These are phyloP conservation scores for Dasypogon diadema DNA, from an alignment of 2,888 invertebrate species.

Conservation along the genomic window DNA sequence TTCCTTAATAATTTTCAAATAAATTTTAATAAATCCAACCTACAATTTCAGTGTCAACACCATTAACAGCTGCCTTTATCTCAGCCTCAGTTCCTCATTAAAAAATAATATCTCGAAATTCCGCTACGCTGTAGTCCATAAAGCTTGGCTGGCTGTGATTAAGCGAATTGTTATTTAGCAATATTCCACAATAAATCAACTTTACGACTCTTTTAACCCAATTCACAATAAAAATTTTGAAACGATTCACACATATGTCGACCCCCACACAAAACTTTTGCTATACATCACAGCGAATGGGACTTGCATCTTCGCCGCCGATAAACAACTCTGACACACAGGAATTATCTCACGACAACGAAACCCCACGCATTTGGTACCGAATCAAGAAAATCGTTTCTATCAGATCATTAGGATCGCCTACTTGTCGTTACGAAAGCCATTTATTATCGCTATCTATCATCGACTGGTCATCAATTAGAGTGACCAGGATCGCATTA, in stretches of 20 bases:
- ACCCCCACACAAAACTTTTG: conserved; percentile 39
- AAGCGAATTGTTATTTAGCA: conserved; percentile 45
- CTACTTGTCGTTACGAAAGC: conserved; percentile 54
- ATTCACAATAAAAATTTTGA: conserved; percentile 33
- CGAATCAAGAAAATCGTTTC: conserved; percentile 37
- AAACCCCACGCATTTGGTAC: conserved; percentile 35
- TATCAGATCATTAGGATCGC: conserved; percentile 53
- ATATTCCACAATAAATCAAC: conserved; percentile 43
- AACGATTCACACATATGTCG: conserved; percentile 24
- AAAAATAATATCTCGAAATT: conserved; percentile 26
- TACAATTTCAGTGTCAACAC: conserved; percentile 34
- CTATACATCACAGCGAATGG: background rate
- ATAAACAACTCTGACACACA: background rate
- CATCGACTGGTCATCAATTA: conserved; percentile 50
- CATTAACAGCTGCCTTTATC: conserved; percentile 28
- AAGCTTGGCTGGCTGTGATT: conserved; percentile 16
- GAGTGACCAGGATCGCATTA: conserved; percentile 28
- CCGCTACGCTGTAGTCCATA: conserved; percentile 26
- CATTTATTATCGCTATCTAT: conserved; percentile 52
- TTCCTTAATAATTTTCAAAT: conserved; percentile 27
- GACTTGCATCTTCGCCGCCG: conserved; percentile 12
- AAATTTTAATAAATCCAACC: conserved; percentile 35
- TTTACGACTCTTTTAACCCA: conserved; percentile 48
- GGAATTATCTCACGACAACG: background rate
- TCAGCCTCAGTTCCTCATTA: conserved; percentile 27